These are phyloP conservation scores for Trichopoda pennipes DNA, from an alignment of 2,888 invertebrate genomes.

Conservation along the genomic window DNA sequence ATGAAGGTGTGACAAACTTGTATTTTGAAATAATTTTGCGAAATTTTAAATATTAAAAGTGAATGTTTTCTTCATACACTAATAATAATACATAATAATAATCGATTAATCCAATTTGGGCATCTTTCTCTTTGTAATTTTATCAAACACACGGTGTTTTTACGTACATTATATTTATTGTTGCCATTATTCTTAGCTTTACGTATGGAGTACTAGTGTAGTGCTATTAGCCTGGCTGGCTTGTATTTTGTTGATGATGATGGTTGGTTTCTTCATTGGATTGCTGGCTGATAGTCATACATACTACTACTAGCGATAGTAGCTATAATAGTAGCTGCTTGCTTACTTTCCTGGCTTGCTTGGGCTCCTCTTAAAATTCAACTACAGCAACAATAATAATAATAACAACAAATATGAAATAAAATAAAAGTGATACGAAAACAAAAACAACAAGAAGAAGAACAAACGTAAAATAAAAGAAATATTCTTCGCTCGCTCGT, in stretches of 20 bases:
- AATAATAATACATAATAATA: no score
- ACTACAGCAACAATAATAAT: slow-evolving; percentile 50
- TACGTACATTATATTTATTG: slow-evolving; percentile 24
- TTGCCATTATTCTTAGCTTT: slow-evolving; percentile 36
- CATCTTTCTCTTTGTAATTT: slow-evolving; percentile 47
- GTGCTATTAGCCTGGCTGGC: slow-evolving; percentile 32
- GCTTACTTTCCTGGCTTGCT: slow-evolving; percentile 33
- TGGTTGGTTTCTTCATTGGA: slow-evolving; percentile 36
- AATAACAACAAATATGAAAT: slow-evolving; percentile 53
- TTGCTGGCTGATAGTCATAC: slow-evolving; percentile 13
- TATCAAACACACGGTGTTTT: slow-evolving; percentile 31
- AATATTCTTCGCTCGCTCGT: slow-evolving; percentile 55
- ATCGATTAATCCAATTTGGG: neutral
- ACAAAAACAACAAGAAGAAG: slow-evolving; percentile 29
- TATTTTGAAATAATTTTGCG: no score
- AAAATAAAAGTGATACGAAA: slow-evolving; percentile 45
- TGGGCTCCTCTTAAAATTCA: slow-evolving; percentile 59
- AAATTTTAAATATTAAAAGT: no score
- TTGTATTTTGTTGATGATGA: slow-evolving; percentile 47
- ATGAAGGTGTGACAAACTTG: no score
- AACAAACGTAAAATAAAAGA: slow-evolving; percentile 20
- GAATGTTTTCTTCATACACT: no score
- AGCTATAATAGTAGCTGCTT: slow-evolving; percentile 53
- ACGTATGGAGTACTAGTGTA: slow-evolving; percentile 20
- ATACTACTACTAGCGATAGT: slow-evolving; percentile 29